Evolutionary conservation across 2,797 vertebrate genomes (phyloP).

Genomic region (Lemur catta): DNA sequence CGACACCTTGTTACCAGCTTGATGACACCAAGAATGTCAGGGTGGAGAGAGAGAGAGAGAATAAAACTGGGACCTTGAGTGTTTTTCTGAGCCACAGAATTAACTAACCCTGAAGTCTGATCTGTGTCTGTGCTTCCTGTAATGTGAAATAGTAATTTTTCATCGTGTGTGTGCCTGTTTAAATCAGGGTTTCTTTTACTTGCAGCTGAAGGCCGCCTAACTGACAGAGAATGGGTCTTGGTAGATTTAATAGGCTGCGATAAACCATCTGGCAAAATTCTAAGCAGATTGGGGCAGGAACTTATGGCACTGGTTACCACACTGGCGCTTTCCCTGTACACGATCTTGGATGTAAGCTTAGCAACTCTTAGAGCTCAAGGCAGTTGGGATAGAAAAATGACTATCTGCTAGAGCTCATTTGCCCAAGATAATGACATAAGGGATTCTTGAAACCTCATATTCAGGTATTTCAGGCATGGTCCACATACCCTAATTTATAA

Average conservation of each 20-base stretch:
- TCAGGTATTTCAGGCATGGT: background rate
- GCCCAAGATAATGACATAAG: background rate
- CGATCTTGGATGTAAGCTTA: background rate
- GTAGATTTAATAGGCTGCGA: background rate
- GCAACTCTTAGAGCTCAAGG: background rate
- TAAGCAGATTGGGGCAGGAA: background rate
- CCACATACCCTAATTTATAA: background rate
- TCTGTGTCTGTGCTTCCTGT: conserved; percentile 23
- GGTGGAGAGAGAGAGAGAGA: background rate
- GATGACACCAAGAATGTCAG: background rate
- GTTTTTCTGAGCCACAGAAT: conserved; percentile 53
- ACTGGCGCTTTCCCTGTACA: background rate
- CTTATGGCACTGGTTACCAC: background rate
- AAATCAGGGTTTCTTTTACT: conserved; percentile 58
- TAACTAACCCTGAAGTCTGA: conserved; percentile 58
- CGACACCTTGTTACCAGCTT: background rate
- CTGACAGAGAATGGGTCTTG: background rate
- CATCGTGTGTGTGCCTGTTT: conserved; percentile 41
- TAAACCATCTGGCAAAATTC: conserved; percentile 47
- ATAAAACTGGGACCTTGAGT: conserved; percentile 10
- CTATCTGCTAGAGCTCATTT: background rate
- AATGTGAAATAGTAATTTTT: conserved; percentile 62
- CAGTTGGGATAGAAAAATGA: conserved; percentile 20
- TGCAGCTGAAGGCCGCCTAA: conserved; percentile 41
- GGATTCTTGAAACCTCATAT: conserved; percentile 5